Base-by-base conservation (phyloP, 2,888 invertebrate species). In the Agriopis aurantiaria region DNA sequence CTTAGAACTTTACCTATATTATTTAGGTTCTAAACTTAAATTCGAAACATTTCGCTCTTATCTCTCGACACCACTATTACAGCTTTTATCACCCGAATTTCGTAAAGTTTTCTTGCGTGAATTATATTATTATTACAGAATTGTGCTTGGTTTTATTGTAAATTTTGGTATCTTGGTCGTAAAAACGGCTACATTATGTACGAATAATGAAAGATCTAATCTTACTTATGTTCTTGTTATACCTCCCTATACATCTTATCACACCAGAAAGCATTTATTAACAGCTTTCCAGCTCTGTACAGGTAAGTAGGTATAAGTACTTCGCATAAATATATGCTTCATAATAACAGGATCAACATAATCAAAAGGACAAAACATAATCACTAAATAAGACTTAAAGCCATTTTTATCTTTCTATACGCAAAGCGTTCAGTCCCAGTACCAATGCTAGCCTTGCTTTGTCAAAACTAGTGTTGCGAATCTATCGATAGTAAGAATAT, bases 51-150 rank as follows among this genome's bases (percentile, higher is more conserved):
- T 68, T 68, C 55, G 53, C 43, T 67, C 69, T 64, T 72, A 71
- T 71, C 72, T 67, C 68, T 72, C 66, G 59, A 66, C 72, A 65
- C 71, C 66, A 43, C 71, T 69, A 68, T 75, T 70, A 68, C 62
- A 67, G 69, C 58, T 71, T 64, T 64, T 69, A 69, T 69, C 49
- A 43, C 59, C 48, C 33, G 56, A 71, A 69, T 69, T 71, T 67
- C 70, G 61, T 60, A 62, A 69, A 71, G 65, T 73, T 69, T 62
- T 61, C 68, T 51, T 41, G 55, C 56, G 33, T 46, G 49, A 55
- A 64, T 17, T 33, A n/a, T 63, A 56, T 33, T 7, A 52, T 63
- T 51, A 45, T 62, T 11, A 51, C 45, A 58, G 58, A 46, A 43
- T 11, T 60, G 8, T 45, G 8, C 17, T 33, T 46, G 3, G 46